Base-by-base conservation (phyloP, 2,797 vertebrate species). In the Aulostomus chinensis region DNA sequence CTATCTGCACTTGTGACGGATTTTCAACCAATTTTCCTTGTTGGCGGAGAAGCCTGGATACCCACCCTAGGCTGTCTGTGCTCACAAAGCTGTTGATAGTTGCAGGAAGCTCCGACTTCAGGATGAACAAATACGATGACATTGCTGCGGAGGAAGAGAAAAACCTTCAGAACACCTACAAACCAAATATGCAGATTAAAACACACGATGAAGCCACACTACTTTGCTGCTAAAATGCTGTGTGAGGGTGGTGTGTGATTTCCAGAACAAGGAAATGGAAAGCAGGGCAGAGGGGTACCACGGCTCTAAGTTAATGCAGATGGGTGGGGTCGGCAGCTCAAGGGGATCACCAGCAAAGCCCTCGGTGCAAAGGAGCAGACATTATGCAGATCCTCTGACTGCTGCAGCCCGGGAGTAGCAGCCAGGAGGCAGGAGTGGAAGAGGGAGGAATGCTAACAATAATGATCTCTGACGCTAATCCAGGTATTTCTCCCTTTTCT, bases 121-220 rank as follows among this genome's bases (percentile, higher is more conserved):
- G 85, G 89, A 98, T 94, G 78, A 97, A 90, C 85, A 99, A 89
- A 72, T 97, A 99, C 38, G 96, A 94, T 5, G 97, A 88, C 97
- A 98, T 99, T 30, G 94, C 97, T 98, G 91, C 35, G 82, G 29
- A 74, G 47, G 64, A 73, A 28, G 21, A n/a, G 50, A 47, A 9
- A 60, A 34, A 51, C 14, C 7, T 37, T 73, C 20, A 58, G 21
- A 42, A 36, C 9, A 9, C 37, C 51, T 41, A 5, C 2, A 26
- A 43, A 26, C 21, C 16, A 58, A 11, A 45, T 20, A 28, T 47
- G 47, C 5, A 16, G 9, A n/a, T 4, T 18, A 40, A 41, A 37
- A 40, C 17, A 51, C 25, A 64, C 26, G 46, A 20, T 21, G 30
- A 53, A 0, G 55, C 9, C 18, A 45, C 47, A 29, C 13, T 29